Conservation (phyloP, 1,140 invertebrate genomes). For the Bombus pyrosoma region DNA sequence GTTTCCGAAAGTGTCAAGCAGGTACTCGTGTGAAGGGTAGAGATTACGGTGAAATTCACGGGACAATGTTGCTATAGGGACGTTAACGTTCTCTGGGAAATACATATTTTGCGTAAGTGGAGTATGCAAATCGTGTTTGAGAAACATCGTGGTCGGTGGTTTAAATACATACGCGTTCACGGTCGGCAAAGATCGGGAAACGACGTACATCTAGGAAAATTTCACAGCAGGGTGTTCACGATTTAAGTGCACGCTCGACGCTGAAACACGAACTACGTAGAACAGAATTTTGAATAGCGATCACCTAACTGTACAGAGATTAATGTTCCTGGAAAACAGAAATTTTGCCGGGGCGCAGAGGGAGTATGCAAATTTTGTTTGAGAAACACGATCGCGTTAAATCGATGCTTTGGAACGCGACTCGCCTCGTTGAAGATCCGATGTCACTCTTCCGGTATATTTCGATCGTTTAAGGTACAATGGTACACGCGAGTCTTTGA, state of each 20-base stretch:
- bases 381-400: constrained; percentile 17
- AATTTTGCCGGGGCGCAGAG: neutral
- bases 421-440: neutral
- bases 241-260: constrained; percentile 3
- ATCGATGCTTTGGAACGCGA: neutral
- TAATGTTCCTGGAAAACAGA: constrained; percentile 17
- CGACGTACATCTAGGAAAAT: neutral
- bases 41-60: neutral
- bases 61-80: neutral
- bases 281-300: constrained; percentile 14
- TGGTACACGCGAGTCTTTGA: neutral
- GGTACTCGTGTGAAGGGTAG: neutral
- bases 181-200: neutral
- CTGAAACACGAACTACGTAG: neutral
- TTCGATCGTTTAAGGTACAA: neutral
- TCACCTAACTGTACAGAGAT: neutral
- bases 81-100: neutral
- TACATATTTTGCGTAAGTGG: constrained; percentile 3
- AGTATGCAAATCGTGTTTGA: constrained; percentile 1
- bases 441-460: neutral
- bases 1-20: neutral
- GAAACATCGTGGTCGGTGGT: neutral
- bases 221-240: neutral
- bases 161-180: neutral
- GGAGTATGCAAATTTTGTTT: constrained; percentile 23